These are phyloP conservation scores for human DNA, from an alignment of 2,113 vertebrate species.

Conservation along the genomic window GRCh38 chr11:28868001-28868500, in stretches of 20 bases:
- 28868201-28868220: neutral
- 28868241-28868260: neutral
- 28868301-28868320: slow-evolving; percentile 63
- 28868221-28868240: neutral
- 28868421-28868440: slow-evolving; percentile 58
- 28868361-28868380: slow-evolving; percentile 47
- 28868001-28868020: neutral
- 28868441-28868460: slow-evolving; percentile 39
- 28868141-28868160: slow-evolving; percentile 21
- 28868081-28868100: neutral
- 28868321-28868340: slow-evolving; percentile 72
- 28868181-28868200: neutral
- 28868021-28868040: neutral
- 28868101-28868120: neutral
- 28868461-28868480: slow-evolving; percentile 67
- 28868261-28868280: slow-evolving; percentile 50
- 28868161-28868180: slow-evolving; percentile 26
- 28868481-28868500: slow-evolving; percentile 39
- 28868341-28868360: slow-evolving; percentile 74
- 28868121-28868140: neutral
- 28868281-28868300: slow-evolving; percentile 19
- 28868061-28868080: neutral
- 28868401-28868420: slow-evolving; percentile 63
- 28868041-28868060: neutral
- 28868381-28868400: slow-evolving; percentile 69